phyloP scores from a whole-genome alignment of 1,140 invertebrate genomes.

The Bombus waltoni region DNA sequence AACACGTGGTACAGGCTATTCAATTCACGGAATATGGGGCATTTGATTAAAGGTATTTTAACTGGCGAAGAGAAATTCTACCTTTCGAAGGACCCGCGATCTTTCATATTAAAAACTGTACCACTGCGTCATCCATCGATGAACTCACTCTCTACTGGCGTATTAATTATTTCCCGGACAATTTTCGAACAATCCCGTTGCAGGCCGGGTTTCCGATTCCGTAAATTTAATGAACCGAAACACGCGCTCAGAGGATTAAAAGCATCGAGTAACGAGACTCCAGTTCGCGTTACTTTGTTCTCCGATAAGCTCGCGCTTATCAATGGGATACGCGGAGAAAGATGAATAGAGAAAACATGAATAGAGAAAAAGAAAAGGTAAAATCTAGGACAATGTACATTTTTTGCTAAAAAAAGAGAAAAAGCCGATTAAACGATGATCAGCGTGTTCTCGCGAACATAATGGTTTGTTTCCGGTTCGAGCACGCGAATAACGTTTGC shows the following conservation, averaged over 20 bases:
- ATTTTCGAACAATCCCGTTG: slow-evolving; percentile 8
- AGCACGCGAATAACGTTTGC: not conserved
- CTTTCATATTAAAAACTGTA: not conserved
- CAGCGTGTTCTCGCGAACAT: not conserved
- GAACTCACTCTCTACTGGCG: not conserved
- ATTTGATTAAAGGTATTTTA: too few relatives aligned
- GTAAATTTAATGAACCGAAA: slow-evolving; percentile 27
- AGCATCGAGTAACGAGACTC: not conserved
- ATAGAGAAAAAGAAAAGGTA: not conserved
- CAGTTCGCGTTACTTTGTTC: not conserved
- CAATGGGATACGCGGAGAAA: not conserved
- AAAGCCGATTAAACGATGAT: too few relatives aligned
- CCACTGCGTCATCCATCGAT: not conserved
- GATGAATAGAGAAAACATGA: not conserved
- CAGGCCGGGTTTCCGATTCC: slow-evolving; percentile 4
- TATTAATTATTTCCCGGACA: slow-evolving; percentile 18
- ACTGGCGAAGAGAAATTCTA: not conserved
- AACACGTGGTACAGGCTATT: too few relatives aligned
- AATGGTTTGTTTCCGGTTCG: not conserved
- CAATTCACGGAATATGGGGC: too few relatives aligned
- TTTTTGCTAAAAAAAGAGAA: too few relatives aligned
- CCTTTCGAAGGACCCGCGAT: not conserved
- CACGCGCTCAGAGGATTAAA: slow-evolving; percentile 4
- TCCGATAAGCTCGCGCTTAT: not conserved
- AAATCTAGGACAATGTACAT: too few relatives aligned